These are phyloP conservation scores for Oxyura jamaicensis DNA, from an alignment of 2,113 vertebrate species.

Conservation along the genomic window DNA sequence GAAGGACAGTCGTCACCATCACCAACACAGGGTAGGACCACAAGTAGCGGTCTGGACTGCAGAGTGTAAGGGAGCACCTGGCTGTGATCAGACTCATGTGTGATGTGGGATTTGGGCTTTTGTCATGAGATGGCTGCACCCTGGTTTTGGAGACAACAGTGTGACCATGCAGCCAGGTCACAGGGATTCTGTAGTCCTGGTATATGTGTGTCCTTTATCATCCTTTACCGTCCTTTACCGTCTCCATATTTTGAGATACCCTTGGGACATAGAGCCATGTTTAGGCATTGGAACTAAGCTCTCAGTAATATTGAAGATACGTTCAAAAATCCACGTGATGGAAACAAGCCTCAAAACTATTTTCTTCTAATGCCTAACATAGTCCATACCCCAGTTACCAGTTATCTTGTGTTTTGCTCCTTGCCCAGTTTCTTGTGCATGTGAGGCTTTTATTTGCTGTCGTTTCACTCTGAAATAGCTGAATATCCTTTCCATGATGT, in stretches of 20 bases:
- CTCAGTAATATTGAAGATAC: neutral
- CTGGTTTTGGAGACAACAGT: neutral
- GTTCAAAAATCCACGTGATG: neutral
- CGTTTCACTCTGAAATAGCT: neutral
- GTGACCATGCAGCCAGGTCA: neutral
- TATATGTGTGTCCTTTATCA: rapidly evolving
- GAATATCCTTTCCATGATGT: neutral
- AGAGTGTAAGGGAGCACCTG: rapidly evolving
- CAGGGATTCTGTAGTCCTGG: neutral
- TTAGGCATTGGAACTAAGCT: neutral
- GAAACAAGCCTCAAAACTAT: neutral
- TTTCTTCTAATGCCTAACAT: neutral
- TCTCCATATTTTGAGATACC: neutral
- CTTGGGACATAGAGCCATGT: neutral
- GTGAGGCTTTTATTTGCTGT: neutral
- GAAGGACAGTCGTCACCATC: neutral
- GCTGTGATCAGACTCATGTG: neutral
- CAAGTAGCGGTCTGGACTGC: neutral
- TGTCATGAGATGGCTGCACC: neutral
- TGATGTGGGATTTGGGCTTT: neutral
- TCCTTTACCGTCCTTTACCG: too few relatives aligned
- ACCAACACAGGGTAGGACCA: rapidly evolving
- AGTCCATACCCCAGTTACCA: neutral
- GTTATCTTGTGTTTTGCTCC: neutral
- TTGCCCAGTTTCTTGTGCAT: neutral